Base-by-base conservation (phyloP, 2,113 vertebrate species). In the Pygoscelis antarcticus region DNA sequence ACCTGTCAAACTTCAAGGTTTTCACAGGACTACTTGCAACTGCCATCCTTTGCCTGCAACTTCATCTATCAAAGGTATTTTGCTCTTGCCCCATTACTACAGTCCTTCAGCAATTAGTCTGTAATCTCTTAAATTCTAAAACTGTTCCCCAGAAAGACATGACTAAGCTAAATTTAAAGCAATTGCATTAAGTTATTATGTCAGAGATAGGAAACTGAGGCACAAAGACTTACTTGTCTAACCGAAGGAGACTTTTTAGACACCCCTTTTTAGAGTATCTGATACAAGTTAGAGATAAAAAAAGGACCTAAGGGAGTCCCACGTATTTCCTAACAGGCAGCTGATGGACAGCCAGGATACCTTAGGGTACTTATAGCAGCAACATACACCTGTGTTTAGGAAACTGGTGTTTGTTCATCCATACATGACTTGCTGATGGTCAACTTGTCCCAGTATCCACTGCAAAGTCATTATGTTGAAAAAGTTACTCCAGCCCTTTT, bases 381-480 rank as follows among this genome's bases (percentile, higher is more conserved):
- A 93, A 34, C 13, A n/a, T 3, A 60, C 2, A 30, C 5, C 13
- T 57, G 3, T 60, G 23, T 16, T 83, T 58, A 69, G 10, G 54
- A 72, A 93, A 60, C 4, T 16, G 6, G 7, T n/a, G n/a, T n/a
- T n/a, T n/a, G n/a, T n/a, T n/a, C n/a, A 74, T 54, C 16, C 11
- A 21, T 34, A 42, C 3, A 16, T 4, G 7, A 32, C 7, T 30
- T 10, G 0, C 9, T 52, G n/a, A 20, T 3, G 3, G 10, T 51
- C 13, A 75, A 9, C 12, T 26, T 80, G 13, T 76, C n/a, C 25
- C n/a, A 44, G 11, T 8, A 68, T 14, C 13, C 5, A 2, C 40
- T 51, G 30, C 23, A 62, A 82, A 74, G 7, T 25, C 7, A 5
- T 46, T 49, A 40, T 4, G 2, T 7, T 40, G 51, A 44, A 94